These are phyloP conservation scores for Cyanistes caeruleus DNA, from an alignment of 2,113 vertebrate genomes.

Conservation along the genomic window DNA sequence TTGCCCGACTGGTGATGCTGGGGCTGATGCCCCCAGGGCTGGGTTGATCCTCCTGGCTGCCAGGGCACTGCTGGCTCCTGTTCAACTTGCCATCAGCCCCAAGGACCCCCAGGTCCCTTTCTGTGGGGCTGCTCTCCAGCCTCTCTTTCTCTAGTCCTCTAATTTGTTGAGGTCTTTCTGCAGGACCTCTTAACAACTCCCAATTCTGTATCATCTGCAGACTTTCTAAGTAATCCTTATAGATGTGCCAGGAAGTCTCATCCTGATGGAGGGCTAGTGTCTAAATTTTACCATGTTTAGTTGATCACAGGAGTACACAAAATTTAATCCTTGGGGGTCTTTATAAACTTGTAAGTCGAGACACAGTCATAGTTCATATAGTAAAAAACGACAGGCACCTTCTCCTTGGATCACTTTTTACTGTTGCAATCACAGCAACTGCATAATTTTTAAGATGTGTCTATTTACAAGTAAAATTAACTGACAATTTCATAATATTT, in stretches of 20 bases:
- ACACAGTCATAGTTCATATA: not conserved
- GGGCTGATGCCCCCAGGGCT: not conserved
- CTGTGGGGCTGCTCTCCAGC: fast-evolving
- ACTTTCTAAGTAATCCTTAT: not conserved
- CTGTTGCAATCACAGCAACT: not conserved
- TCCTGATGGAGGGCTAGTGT: not conserved
- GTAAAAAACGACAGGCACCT: not conserved
- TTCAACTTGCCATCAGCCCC: fast-evolving
- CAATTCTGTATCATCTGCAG: not conserved
- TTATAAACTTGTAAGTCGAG: not conserved
- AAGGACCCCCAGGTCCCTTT: not conserved
- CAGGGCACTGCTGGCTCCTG: not conserved
- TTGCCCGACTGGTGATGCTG: fast-evolving
- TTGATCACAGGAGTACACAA: not conserved
- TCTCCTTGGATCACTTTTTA: not conserved
- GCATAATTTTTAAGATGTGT: not conserved
- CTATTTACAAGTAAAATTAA: not conserved
- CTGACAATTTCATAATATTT: not conserved
- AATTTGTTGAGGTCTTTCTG: not conserved
- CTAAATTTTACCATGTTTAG: not conserved
- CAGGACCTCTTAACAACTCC: not conserved
- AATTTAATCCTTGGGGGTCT: not conserved
- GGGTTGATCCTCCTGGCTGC: not conserved
- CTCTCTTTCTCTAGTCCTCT: not conserved
- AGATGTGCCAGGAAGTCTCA: not conserved